These are phyloP conservation scores for Tinamus guttatus DNA, from an alignment of 2,113 vertebrate genomes.

Conservation along the genomic window DNA sequence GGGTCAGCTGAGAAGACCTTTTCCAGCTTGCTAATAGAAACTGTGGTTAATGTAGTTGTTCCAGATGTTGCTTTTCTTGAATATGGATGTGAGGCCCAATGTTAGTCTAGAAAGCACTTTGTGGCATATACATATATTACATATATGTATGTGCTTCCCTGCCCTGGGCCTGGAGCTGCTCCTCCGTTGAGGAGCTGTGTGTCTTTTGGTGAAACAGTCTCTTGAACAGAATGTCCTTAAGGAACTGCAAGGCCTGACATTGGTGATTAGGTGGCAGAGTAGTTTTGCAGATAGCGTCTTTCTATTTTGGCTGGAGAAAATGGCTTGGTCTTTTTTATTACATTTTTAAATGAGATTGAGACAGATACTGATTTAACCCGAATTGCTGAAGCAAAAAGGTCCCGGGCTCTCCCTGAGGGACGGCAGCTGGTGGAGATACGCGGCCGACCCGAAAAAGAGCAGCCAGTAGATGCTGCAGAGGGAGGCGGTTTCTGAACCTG, in stretches of 20 bases:
- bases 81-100: neutral
- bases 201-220: neutral
- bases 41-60: neutral
- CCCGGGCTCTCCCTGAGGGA: neutral
- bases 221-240: neutral
- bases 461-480: neutral
- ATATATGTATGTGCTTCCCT: neutral
- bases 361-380: neutral
- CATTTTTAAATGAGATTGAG: neutral
- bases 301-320: neutral
- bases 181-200: rapidly evolving
- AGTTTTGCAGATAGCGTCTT: neutral
- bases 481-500: neutral
- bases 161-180: neutral
- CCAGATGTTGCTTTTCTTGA: neutral
- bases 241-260: neutral
- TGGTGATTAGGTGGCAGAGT: neutral
- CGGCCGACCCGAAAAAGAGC: neutral
- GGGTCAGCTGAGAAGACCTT: neutral
- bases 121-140: no score
- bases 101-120: neutral
- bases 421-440: neutral
- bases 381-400: neutral
- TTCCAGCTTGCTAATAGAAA: neutral
- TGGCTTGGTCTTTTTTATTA: neutral